A percentile compares a stretch with the other conserved stretches of the same genome.
These are phyloP conservation scores for Ochropleura plecta DNA, from an alignment of 2,888 invertebrate genomes.

Conservation along the genomic window DNA sequence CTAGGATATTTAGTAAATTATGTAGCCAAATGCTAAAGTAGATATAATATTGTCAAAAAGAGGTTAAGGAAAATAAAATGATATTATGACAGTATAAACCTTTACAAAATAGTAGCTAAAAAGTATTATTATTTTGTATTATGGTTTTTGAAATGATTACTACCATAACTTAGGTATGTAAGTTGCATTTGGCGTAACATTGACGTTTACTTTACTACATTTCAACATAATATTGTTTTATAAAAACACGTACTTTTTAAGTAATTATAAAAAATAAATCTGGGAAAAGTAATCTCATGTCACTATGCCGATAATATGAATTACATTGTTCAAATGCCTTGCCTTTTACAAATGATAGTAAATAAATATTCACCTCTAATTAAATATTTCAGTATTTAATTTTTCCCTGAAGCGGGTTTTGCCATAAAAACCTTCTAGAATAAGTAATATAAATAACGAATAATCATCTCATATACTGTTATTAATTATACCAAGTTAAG, in stretches of 20 bases:
- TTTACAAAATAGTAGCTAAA: constrained; percentile 12
- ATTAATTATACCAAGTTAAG: not conserved
- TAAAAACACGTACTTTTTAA: not conserved
- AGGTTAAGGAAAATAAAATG: constrained; percentile 6
- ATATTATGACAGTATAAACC: not conserved
- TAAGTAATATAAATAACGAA: not conserved
- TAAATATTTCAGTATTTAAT: not conserved
- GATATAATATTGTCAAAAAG: not conserved
- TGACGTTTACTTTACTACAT: not conserved
- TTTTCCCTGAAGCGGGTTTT: constrained; percentile 1
- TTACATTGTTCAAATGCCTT: not conserved
- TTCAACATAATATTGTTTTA: not conserved
- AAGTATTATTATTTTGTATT: not conserved
- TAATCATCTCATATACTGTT: not conserved
- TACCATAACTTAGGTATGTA: not conserved
- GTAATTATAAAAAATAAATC: no score
- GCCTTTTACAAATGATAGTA: not conserved
- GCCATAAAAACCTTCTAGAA: not conserved
- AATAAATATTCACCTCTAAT: constrained; percentile 4
- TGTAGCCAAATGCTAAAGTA: not conserved
- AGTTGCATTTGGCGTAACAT: not conserved
- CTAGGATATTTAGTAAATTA: not conserved
- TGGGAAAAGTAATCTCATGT: not conserved
- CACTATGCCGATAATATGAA: not conserved
- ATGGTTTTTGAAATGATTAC: not conserved